phyloP scores from a whole-genome alignment of 2,797 vertebrate genomes.

The Parotocinclus haroldoi region DNA sequence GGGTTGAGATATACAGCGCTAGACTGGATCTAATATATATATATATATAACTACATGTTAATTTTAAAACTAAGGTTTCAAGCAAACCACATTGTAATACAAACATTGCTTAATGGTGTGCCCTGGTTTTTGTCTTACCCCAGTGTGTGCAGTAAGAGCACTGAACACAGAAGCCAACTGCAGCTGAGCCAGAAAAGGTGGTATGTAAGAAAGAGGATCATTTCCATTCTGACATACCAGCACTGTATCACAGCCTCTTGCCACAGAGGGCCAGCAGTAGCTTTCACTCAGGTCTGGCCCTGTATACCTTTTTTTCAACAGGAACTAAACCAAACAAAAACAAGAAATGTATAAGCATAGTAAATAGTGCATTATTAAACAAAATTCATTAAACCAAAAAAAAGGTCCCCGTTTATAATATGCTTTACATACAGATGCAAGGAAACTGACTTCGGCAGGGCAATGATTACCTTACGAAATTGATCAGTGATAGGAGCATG shows the following conservation, averaged over 20 bases:
- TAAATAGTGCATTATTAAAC: too few relatives aligned
- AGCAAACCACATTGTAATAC: too few relatives aligned
- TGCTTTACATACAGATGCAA: neutral
- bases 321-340: constrained; percentile 63
- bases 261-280: constrained; percentile 84
- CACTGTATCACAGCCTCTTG: constrained; percentile 76
- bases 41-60: too few relatives aligned
- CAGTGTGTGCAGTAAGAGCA: constrained; percentile 59
- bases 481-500: constrained; percentile 68
- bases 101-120: too few relatives aligned
- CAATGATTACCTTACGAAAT: constrained; percentile 74
- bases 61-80: too few relatives aligned
- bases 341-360: too few relatives aligned
- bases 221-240: constrained; percentile 70
- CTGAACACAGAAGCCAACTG: constrained; percentile 63
- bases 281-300: constrained; percentile 68
- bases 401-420: too few relatives aligned
- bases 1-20: too few relatives aligned
- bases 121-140: constrained; percentile 67
- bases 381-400: neutral
- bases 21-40: too few relatives aligned
- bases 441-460: too few relatives aligned
- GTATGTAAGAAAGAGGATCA: constrained; percentile 79
- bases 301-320: constrained; percentile 58
- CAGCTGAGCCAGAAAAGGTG: constrained; percentile 79